Base-by-base conservation (phyloP, 2,888 invertebrate species). In the Mesochorus sp. region DNA sequence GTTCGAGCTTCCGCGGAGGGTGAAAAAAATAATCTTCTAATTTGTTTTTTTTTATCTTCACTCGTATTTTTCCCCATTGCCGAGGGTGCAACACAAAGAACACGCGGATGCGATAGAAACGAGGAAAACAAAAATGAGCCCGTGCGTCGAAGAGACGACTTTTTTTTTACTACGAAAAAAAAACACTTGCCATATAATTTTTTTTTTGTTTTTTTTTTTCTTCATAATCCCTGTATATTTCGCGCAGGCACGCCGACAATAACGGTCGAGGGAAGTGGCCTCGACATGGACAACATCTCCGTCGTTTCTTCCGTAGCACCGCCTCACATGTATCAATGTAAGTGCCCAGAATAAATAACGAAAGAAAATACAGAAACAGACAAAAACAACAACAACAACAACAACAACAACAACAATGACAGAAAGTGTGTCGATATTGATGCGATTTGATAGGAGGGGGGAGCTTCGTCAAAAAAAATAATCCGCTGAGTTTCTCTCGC, bases 311-410 rank as follows among this genome's bases (percentile, higher is more conserved):
- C 95, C 67, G 93, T 94, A 81, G 91, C 91, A 83, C 94, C 94
- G 84, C 92, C 93, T 81, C 94, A 95, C 90, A 94, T 95, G 90
- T 95, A 95, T 91, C 95, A 95, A 92, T 92, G 95, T 95, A 92
- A 94, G 94, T 93, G 85, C 85, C 84, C 86, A 86, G 79, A 80
- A 81, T 80, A 81, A 80, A 82, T 85, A 84, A 61, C 55, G 26
- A 55, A 53, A 49, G 34, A 8, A 10, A 67, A 67, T n/a, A 67
- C 24, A 47, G 44, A 67, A 37, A 10, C 10, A 49, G 39, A 10
- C 21, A 51, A 42, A 51, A 42, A 44, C 39, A 12, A 42, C n/a
- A n/a, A n/a, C 10, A 19, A 49, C 5, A 49, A 37, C 24, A 8
- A 34, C 19, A 24, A 10, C n/a, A n/a, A n/a, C n/a, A n/a, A n/a